These are phyloP conservation scores for Phalacrocorax pelagicus DNA, from an alignment of 2,113 vertebrate genomes.

Conservation along the genomic window DNA sequence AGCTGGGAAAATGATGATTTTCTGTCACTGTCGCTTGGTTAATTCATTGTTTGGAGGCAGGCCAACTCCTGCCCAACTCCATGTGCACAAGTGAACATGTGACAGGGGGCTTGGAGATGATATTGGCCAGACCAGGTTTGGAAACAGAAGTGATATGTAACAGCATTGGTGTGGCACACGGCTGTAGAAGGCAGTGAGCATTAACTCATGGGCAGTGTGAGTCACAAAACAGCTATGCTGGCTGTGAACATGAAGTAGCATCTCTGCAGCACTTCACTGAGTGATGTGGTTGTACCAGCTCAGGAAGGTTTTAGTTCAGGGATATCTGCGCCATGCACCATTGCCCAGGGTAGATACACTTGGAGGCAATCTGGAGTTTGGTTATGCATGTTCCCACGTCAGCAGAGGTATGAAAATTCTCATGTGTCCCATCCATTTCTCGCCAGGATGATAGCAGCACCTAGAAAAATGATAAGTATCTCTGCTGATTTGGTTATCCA, in stretches of 20 bases:
- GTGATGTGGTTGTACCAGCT: not conserved
- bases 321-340: not conserved
- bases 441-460: not conserved
- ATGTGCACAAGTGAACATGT: not conserved
- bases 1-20: not conserved
- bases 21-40: not conserved
- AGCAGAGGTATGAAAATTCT: not conserved
- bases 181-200: not conserved
- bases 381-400: not conserved
- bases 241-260: not conserved
- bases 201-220: not conserved
- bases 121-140: not conserved
- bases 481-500: not conserved
- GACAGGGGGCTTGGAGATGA: not conserved
- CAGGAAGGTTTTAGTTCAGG: not conserved
- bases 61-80: not conserved
- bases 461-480: not conserved
- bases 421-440: not conserved
- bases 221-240: not conserved
- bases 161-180: fast-evolving
- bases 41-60: not conserved
- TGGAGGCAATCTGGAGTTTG: not conserved
- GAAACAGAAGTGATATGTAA: not conserved
- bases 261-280: not conserved
- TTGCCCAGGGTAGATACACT: not conserved